These are phyloP conservation scores for Caerostris darwini DNA, from an alignment of 1,140 invertebrate species.

Conservation along the genomic window DNA sequence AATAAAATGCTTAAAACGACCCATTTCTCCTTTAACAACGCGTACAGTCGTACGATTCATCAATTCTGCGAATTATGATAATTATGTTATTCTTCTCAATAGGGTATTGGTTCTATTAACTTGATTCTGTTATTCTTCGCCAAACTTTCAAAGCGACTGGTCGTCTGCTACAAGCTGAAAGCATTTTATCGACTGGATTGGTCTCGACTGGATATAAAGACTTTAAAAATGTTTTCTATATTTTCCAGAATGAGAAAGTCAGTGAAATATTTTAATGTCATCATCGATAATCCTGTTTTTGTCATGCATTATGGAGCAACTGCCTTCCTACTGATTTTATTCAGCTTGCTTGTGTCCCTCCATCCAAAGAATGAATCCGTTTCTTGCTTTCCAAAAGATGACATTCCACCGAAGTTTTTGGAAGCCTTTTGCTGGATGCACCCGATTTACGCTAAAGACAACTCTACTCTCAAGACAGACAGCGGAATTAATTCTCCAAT, in stretches of 20 bases:
- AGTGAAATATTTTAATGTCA: conserved; percentile 86
- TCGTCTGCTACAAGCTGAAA: not conserved
- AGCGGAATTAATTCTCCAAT: conserved; percentile 86
- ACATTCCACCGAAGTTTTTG: conserved; percentile 23
- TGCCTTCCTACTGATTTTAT: conserved; percentile 91
- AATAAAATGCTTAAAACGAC: too few relatives aligned
- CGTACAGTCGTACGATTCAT: too few relatives aligned
- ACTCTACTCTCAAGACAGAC: conserved; percentile 85
- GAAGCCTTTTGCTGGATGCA: conserved; percentile 85
- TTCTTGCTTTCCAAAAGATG: conserved; percentile 88
- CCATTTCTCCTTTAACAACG: too few relatives aligned
- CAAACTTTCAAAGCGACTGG: not conserved
- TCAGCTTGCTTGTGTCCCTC: conserved; percentile 93
- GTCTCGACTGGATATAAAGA: not conserved
- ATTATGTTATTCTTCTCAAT: too few relatives aligned
- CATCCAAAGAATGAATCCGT: conserved; percentile 93
- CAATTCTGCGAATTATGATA: too few relatives aligned
- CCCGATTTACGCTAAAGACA: conserved; percentile 82
- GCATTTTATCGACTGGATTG: not conserved
- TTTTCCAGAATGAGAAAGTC: not conserved
- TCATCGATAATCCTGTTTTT: conserved; percentile 92
- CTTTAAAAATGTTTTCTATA: not conserved
- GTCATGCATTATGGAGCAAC: conserved; percentile 95
- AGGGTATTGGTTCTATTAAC: too few relatives aligned
- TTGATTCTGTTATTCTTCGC: not conserved